Conservation (phyloP, 2,797 vertebrate genomes). For the Stomatorhinus walkeri region DNA sequence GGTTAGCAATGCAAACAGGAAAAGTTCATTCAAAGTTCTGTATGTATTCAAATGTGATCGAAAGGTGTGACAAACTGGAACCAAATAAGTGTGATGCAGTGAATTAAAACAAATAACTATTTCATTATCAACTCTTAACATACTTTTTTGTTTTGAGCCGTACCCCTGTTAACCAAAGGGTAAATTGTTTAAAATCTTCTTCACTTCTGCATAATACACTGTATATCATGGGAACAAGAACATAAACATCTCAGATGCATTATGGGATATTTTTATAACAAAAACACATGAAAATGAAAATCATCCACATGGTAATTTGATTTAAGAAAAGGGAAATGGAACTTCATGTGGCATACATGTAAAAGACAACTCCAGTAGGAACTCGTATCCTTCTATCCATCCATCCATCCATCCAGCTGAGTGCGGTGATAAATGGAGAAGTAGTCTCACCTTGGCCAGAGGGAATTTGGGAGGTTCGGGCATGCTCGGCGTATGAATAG, state of each 20-base stretch:
- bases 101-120: not conserved
- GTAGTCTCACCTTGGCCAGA: slow-evolving; percentile 66
- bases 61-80: not conserved
- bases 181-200: not conserved
- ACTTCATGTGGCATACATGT: not conserved
- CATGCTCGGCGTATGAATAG: slow-evolving; percentile 71
- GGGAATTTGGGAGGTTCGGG: slow-evolving; percentile 68
- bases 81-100: not conserved
- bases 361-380: not conserved
- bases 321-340: not conserved
- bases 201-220: not conserved
- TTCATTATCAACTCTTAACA: not conserved
- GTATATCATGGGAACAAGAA: not conserved
- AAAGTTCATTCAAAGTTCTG: not conserved
- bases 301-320: not conserved
- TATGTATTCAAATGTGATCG: not conserved
- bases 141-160: not conserved
- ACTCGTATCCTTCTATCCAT: not conserved
- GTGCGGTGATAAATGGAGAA: not conserved
- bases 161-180: not conserved
- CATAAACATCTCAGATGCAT: not conserved
- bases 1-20: not conserved
- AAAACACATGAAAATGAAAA: not conserved
- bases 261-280: not conserved
- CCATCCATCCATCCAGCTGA: not conserved